Conservation (phyloP, 2,113 vertebrate genomes). For the Alethe castanea region DNA sequence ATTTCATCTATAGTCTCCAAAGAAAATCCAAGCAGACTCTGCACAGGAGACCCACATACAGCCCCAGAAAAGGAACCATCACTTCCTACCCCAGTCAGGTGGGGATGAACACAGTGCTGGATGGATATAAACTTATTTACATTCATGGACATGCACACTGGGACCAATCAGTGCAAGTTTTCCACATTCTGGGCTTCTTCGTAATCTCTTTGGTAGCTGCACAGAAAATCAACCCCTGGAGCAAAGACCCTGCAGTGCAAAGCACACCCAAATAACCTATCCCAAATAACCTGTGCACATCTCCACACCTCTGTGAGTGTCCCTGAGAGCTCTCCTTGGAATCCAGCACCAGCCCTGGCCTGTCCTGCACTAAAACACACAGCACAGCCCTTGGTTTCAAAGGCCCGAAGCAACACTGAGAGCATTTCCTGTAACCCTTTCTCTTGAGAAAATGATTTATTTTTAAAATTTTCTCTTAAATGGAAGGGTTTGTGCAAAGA, state of each 20-base stretch:
- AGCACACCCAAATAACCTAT: background rate
- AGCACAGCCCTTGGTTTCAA: background rate
- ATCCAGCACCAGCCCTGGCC: background rate
- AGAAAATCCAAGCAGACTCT: background rate
- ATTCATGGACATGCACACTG: background rate
- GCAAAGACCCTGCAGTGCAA: background rate
- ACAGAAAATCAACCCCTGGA: background rate
- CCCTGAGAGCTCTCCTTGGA: background rate
- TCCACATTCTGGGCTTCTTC: background rate
- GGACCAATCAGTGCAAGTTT: background rate
- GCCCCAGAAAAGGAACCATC: background rate
- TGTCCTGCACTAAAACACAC: background rate
- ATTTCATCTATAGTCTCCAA: background rate
- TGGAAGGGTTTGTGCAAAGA: background rate
- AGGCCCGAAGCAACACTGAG: background rate
- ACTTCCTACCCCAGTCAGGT: background rate
- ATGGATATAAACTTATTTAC: background rate
- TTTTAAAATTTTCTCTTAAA: background rate
- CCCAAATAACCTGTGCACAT: background rate
- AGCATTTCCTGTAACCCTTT: background rate
- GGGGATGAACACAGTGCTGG: background rate
- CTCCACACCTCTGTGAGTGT: rapidly evolving
- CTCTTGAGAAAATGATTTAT: background rate
- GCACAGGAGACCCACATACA: background rate
- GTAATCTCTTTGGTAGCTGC: background rate